Conservation (phyloP, 2,797 vertebrate genomes). For the Mastacembelus armatus region DNA sequence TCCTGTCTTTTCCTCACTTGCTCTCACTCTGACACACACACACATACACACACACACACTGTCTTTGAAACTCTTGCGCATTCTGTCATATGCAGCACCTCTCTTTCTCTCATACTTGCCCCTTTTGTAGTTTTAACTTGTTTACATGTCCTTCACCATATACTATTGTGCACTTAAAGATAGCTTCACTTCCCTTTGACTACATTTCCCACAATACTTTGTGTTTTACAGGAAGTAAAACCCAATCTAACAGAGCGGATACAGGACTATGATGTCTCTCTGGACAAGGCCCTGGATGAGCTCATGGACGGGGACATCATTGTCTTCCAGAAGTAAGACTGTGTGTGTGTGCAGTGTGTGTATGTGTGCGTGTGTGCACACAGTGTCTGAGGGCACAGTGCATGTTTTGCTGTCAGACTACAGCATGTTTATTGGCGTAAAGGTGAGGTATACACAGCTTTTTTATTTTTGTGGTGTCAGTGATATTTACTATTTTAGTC, state of each 20-base stretch:
- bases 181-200: constrained; percentile 7
- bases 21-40: constrained; percentile 23
- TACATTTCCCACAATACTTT: constrained; percentile 11
- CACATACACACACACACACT: neutral
- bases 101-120: neutral
- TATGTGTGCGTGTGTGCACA: neutral
- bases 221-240: constrained; percentile 94
- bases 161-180: neutral
- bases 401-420: neutral
- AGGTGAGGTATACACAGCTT: neutral
- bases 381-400: neutral
- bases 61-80: neutral
- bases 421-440: neutral
- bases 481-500: neutral
- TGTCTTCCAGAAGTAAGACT: constrained; percentile 97
- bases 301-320: constrained; percentile 99
- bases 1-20: constrained; percentile 16
- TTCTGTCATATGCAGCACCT: constrained; percentile 6
- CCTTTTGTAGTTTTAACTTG: neutral
- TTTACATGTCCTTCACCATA: constrained; percentile 2
- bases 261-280: constrained; percentile 99
- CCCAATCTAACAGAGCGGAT: constrained; percentile 99
- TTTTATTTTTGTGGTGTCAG: neutral
- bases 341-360: constrained; percentile 3
- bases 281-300: constrained; percentile 99